phyloP scores from a whole-genome alignment of 1,140 invertebrate genomes.

The Nasonia giraulti region DNA sequence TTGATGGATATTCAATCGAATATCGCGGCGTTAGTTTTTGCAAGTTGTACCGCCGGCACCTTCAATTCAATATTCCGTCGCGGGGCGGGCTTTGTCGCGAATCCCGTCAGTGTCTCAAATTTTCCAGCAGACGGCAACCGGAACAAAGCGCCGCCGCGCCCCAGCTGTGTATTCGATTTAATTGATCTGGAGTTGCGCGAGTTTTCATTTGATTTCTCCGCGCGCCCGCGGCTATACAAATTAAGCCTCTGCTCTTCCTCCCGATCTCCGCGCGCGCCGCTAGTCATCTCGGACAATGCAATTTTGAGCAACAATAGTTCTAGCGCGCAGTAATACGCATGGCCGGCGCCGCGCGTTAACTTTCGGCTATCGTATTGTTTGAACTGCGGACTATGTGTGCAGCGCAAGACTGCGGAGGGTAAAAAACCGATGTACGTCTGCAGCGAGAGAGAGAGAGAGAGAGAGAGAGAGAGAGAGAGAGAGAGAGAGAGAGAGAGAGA shows the following conservation, averaged over 20 bases:
- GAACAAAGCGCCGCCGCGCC: background rate
- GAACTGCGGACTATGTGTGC: background rate
- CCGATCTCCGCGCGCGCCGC: no score
- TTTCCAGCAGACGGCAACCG: background rate
- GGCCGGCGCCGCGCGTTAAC: background rate
- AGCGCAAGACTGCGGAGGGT: no score
- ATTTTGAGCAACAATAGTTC: background rate
- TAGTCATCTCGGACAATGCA: background rate
- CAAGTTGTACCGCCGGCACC: no score
- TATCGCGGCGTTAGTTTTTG: background rate
- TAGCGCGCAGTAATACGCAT: background rate
- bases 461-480: background rate
- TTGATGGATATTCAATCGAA: background rate
- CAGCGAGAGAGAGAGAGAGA: no score
- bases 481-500: no score
- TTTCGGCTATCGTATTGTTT: background rate
- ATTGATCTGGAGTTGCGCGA: background rate
- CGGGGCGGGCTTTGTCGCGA: background rate
- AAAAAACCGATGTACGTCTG: no score
- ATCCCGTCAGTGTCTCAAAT: background rate
- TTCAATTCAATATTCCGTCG: background rate
- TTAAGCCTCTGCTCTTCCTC: background rate
- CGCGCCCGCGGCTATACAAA: background rate
- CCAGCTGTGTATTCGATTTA: background rate
- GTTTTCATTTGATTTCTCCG: conserved; percentile 1